Evolutionary conservation across 2,113 vertebrate species (phyloP), one percentile per base, ranked within the genome.

Genomic region (Coryphaenoides rupestris): DNA sequence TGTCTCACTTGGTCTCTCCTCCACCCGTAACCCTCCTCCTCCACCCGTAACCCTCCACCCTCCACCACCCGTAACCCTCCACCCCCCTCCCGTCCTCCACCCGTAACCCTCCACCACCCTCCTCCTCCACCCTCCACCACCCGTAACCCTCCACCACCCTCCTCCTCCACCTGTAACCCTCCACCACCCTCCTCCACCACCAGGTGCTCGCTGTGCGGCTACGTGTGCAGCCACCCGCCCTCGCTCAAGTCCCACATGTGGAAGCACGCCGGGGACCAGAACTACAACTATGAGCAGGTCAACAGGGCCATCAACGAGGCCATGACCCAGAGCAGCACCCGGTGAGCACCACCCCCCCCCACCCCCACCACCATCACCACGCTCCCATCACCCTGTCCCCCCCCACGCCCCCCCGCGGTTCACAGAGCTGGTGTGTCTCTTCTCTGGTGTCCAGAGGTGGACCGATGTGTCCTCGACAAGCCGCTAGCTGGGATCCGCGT

Each of bases 231-330:
- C 83, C 96, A 98, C 75, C 96, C 96, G 17, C 96, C 97, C 0
- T 99, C 97, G 15, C 80, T 99, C 56, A 99, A 99, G 78, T 98
- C 97, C 22, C 97, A 99, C 73, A 99, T 99, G 97, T 99, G 97
- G 97, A 98, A 98, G 74, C 97, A 99, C 3, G 97, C 97, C 1
- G 97, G 96, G 74, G 97, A 99, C 89, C 94, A 95, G 88, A 99
- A 99, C 84, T 99, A 99, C 54, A 98, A 99, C 86, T 99, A 98
- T 1, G 96, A 99, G 78, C 96, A 98, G 89, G 97, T 99, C 45
- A 99, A 98, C 89, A 94, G 93, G 79, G 96, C 96, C 64, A 99
- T 99, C 73, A 98, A 98, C 2, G 95, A 98, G 75, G 96, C 97
- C 5, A 99, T 98, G 85, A 98, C 93, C 1, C 96, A 96, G 70